These are phyloP conservation scores for Sinelater perroti DNA, from an alignment of 2,888 invertebrate species.

Conservation along the genomic window DNA sequence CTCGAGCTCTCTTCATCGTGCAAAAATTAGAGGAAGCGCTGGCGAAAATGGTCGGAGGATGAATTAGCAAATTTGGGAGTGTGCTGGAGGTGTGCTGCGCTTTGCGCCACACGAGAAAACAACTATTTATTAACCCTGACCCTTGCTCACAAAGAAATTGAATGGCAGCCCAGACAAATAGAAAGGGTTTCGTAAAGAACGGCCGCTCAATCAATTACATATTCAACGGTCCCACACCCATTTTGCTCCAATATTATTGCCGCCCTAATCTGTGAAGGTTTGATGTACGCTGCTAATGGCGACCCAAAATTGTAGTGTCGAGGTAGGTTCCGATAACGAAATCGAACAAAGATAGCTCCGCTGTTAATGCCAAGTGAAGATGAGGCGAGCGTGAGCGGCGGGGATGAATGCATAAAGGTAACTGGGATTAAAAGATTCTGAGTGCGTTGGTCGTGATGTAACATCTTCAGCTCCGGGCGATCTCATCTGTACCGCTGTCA, in stretches of 20 bases:
- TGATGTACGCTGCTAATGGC: neutral
- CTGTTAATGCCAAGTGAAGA: conserved; percentile 3
- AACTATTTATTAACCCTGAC: conserved; percentile 1
- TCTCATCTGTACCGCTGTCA: conserved; percentile 38
- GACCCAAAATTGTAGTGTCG: too few species aligned
- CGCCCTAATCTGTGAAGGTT: neutral
- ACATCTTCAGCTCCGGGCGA: conserved; percentile 33
- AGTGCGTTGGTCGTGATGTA: conserved; percentile 37
- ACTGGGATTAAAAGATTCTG: conserved; percentile 13
- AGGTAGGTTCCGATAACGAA: too few species aligned
- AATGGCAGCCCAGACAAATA: neutral
- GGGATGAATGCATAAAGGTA: conserved; percentile 9
- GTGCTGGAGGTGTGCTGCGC: too few species aligned
- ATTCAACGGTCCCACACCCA: neutral
- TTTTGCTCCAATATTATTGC: neutral
- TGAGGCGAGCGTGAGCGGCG: neutral
- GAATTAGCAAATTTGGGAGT: too few species aligned
- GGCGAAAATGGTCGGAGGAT: too few species aligned
- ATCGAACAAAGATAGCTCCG: neutral
- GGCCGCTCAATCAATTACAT: neutral
- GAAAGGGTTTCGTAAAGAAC: neutral
- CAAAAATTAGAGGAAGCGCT: too few species aligned
- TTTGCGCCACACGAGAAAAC: too few species aligned
- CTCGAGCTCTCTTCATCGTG: too few species aligned
- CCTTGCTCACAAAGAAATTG: neutral